Evolutionary conservation across 2,888 invertebrate species (phyloP).

Genomic region (Acronicta aceris): DNA sequence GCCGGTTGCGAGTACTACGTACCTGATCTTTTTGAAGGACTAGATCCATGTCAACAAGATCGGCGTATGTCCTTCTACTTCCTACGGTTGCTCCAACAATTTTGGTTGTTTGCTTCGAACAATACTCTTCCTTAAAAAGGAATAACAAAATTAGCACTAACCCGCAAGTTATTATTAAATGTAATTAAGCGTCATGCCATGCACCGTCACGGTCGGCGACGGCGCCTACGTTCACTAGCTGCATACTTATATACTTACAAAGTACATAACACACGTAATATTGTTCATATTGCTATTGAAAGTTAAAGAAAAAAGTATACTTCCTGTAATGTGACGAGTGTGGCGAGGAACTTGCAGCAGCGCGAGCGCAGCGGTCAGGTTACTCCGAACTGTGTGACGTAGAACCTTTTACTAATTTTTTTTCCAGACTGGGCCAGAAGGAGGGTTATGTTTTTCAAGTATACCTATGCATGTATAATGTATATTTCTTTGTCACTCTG

Average conservation of each 20-base stretch:
- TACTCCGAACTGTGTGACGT: slow-evolving; percentile 17
- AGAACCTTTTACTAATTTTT: not conserved
- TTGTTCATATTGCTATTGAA: slow-evolving; percentile 28
- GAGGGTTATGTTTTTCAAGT: too few species aligned
- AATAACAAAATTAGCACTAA: slow-evolving; percentile 34
- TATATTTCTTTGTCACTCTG: too few species aligned
- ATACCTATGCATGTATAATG: too few species aligned
- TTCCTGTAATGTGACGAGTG: slow-evolving; percentile 38
- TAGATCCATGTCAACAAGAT: too few species aligned
- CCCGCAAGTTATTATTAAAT: slow-evolving; percentile 29
- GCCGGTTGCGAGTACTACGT: too few species aligned
- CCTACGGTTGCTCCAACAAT: too few species aligned
- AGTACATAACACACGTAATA: slow-evolving; percentile 42
- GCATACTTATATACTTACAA: slow-evolving; percentile 26
- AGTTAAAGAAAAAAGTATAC: slow-evolving; percentile 33
- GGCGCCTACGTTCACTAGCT: slow-evolving; percentile 34
- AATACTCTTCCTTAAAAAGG: slow-evolving; percentile 13
- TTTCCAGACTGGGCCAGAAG: too few species aligned
- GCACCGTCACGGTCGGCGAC: slow-evolving; percentile 41
- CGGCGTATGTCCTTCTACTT: too few species aligned
- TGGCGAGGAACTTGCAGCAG: not conserved
- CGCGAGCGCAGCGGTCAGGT: too few species aligned
- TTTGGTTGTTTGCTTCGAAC: too few species aligned
- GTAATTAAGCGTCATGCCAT: slow-evolving; percentile 24
- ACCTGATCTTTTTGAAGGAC: too few species aligned